phyloP scores from a whole-genome alignment of 53 echinoderm and acorn worm genomes.

The Arbacia lixula region DNA sequence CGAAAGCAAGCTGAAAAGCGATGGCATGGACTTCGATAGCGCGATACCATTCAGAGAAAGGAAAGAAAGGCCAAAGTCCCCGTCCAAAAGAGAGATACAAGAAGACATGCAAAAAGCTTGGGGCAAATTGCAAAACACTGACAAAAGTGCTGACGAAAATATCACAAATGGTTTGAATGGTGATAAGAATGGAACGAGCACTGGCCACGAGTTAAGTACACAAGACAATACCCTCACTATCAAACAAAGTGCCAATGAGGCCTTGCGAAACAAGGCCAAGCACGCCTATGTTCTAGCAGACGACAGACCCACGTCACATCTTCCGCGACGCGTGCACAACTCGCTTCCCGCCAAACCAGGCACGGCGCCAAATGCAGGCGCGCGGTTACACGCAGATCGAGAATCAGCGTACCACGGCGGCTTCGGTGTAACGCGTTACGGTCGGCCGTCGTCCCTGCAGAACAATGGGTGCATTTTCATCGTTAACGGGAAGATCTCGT shows the following conservation, averaged over 20 bases:
- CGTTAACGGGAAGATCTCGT: slow-evolving; percentile 51
- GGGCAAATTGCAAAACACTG: slow-evolving; percentile 12
- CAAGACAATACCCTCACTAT: background rate
- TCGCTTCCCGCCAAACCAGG: slow-evolving; percentile 53
- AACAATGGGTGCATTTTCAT: slow-evolving; percentile 50
- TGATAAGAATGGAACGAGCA: background rate
- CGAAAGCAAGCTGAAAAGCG: slow-evolving; percentile 47
- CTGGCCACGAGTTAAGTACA: slow-evolving; percentile 3
- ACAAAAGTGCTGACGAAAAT: slow-evolving; percentile 22
- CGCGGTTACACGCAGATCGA: too few relatives aligned
- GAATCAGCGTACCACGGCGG: background rate
- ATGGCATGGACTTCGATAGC: slow-evolving; percentile 22
- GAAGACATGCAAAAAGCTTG: slow-evolving; percentile 62
- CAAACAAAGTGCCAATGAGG: background rate
- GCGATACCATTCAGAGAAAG: background rate
- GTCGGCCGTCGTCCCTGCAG: background rate
- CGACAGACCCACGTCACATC: background rate
- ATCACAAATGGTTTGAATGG: background rate
- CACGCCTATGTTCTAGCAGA: background rate
- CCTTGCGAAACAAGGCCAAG: background rate
- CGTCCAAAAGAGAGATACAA: slow-evolving; percentile 53
- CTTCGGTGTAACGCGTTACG: background rate
- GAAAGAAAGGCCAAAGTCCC: slow-evolving; percentile 4
- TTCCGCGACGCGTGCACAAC: slow-evolving; percentile 20
- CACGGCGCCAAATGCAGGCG: slow-evolving; percentile 27